Evolutionary conservation across 2,113 vertebrate species (phyloP).

Genomic region (Hippocampus guttulatus): DNA sequence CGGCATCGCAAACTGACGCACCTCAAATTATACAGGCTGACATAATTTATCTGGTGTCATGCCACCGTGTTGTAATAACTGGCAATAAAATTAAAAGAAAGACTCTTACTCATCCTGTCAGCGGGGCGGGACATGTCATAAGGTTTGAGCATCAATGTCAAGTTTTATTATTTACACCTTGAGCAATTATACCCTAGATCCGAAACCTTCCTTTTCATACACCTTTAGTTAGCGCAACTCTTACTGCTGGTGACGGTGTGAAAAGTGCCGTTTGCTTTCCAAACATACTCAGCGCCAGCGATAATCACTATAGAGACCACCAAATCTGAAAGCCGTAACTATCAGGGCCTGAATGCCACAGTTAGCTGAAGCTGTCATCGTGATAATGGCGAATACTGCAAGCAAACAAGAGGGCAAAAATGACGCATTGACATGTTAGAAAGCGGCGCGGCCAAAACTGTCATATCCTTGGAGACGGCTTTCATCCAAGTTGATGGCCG

Average conservation of each 20-base stretch:
- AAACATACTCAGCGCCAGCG: slow-evolving; percentile 59
- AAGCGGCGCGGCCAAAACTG: not conserved
- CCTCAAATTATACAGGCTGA: not conserved
- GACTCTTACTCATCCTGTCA: not conserved
- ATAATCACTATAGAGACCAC: slow-evolving; percentile 69
- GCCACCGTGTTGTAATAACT: not conserved
- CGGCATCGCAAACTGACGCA: not conserved
- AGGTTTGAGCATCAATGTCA: too few relatives aligned
- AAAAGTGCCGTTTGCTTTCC: slow-evolving; percentile 75
- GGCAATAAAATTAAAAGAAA: not conserved
- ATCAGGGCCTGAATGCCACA: slow-evolving; percentile 33
- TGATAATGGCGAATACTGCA: slow-evolving; percentile 1
- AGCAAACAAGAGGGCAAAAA: slow-evolving; percentile 37
- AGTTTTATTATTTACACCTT: not conserved
- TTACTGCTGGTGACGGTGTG: slow-evolving; percentile 31
- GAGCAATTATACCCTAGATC: not conserved
- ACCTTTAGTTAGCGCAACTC: slow-evolving; percentile 37
- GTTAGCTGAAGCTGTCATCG: slow-evolving; percentile 20
- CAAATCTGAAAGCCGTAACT: slow-evolving; percentile 30
- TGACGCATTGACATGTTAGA: slow-evolving; percentile 7
- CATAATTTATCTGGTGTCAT: not conserved
- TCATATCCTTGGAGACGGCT: slow-evolving; percentile 32
- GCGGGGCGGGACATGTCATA: not conserved
- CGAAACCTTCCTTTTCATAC: slow-evolving; percentile 11
- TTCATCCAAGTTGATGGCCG: slow-evolving; percentile 2